phyloP scores from a whole-genome alignment of 2,113 vertebrate species.

The Pterocles gutturalis region DNA sequence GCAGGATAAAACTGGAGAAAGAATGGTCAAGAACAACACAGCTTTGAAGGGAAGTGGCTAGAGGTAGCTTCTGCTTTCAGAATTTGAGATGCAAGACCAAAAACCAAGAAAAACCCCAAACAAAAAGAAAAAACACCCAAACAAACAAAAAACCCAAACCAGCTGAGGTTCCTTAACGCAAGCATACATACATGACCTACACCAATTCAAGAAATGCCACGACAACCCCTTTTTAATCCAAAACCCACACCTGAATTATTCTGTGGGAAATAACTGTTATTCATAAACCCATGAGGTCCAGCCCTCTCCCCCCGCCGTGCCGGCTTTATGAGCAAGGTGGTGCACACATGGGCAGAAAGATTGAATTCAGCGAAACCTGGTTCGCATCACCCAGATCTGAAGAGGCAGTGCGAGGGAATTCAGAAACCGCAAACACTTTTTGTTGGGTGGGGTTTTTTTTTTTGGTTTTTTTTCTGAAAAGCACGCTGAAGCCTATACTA shows the following conservation, averaged over 20 bases:
- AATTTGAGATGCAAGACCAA: not conserved
- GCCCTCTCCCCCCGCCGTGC: not conserved
- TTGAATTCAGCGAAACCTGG: not conserved
- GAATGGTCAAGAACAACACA: not conserved
- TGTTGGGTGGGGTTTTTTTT: not conserved
- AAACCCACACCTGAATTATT: not conserved
- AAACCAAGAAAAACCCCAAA: not conserved
- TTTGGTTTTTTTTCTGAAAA: not conserved
- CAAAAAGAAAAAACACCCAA: not conserved
- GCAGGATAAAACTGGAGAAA: not conserved
- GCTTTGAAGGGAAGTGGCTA: not conserved
- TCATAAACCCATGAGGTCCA: not conserved
- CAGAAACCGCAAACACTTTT: constrained; percentile 51
- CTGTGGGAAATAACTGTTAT: not conserved
- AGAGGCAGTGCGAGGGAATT: not conserved
- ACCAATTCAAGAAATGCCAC: not conserved
- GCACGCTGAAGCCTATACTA: not conserved
- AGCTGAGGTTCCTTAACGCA: not conserved
- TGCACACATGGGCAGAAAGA: not conserved
- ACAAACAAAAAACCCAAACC: not conserved
- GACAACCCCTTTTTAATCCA: not conserved
- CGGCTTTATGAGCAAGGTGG: not conserved
- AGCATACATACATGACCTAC: accelerated
- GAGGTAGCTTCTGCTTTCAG: not conserved
- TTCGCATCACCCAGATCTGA: not conserved